Base-by-base conservation (phyloP, 2,113 vertebrate species). In the Coregonus clupeaformis region DNA sequence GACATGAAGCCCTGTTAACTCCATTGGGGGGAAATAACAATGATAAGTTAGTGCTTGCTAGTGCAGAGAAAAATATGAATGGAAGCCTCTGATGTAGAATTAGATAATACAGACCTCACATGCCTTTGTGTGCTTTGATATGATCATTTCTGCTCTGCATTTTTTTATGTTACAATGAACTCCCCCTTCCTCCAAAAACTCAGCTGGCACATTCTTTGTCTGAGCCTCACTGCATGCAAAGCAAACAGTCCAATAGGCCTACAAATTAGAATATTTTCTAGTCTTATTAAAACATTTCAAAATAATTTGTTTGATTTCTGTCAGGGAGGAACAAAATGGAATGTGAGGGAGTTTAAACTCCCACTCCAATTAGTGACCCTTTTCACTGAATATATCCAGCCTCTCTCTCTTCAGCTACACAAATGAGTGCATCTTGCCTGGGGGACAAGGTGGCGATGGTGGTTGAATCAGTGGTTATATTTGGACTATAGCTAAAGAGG, bases 401-500 rank as follows among this genome's bases (percentile, higher is more conserved):
- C 76, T 47, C 76, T 73, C 72, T 81, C 71, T 81, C 75, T 63
- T 69, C 27, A 27, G 3, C 62, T 64, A 62, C 74, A 80, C 87
- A 89, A 88, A 87, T 84, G 81, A 86, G 83, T 85, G 80, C 69
- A 42, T 52, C 49, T 52, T 52, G 49, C 84, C 82, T 88, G 45
- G 83, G 71, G 42, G 42, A 80, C 83, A 83, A 82, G 83, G 78
- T 81, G 76, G 76, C 80, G 77, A 32, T 52, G 36, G 65, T 75
- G 82, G 81, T 87, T 85, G 81, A 89, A 88, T 88, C 87, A 80
- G 71, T 86, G 86, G 86, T 89, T 90, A 91, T 89, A 89, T 91
- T 90, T 91, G 90, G 85, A 89, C 71, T 79, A 72, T 77, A 72
- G 79, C 55, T 18, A 22, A 73, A 72, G 74, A 77, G 24, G 77